Base-by-base conservation (phyloP, 2,797 vertebrate species). In the Picus viridis region DNA sequence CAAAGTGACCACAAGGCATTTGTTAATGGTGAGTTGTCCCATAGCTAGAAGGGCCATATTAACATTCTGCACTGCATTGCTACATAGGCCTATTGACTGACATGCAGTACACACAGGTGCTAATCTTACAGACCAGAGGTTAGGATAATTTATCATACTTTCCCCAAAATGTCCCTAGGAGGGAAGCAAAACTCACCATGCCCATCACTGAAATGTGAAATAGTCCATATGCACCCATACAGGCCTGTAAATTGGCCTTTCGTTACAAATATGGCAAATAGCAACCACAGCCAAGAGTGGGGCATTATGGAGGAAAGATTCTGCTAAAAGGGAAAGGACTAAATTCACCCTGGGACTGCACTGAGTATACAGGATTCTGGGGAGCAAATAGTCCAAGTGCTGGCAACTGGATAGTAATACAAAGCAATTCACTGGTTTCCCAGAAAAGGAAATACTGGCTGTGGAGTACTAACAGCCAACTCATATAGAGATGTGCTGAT, bases 401-500 rank as follows among this genome's bases (percentile, higher is more conserved):
- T 78, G n/a, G 54, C 43, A 83, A 83, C 70, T 1, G 1, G 45
- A 63, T 45, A 14, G 18, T 41, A 65, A 65, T 20, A 58, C 6
- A 39, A 83, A 79, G 36, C 34, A 80, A 74, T 59, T 72, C 47
- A 43, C 29, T 79, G 14, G 8, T 59, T 85, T 89, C 53, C 62
- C 75, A 72, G 76, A 73, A 27, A 73, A 5, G 12, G 78, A 29
- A 75, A 41, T 84, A 68, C 26, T 57, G 43, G 54, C 45, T 76
- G 23, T 2, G 2, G 27, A 79, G 32, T 17, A 74, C 67, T 91
- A n/a, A 49, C 6, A 2, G 83, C 67, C 92, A 91, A 89, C 76
- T 63, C 47, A 88, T 91, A 88, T 29, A 81, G 30, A 91, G 74
- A 83, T 49, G 26, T 32, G 34, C 67, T 59, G 68, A 81, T 83